Evolutionary conservation across 37 sponge, comb jelly and placozoan genomes (phyloP), one percentile per base, ranked within the genome.

Genomic region (Petrosia ficiformis): DNA sequence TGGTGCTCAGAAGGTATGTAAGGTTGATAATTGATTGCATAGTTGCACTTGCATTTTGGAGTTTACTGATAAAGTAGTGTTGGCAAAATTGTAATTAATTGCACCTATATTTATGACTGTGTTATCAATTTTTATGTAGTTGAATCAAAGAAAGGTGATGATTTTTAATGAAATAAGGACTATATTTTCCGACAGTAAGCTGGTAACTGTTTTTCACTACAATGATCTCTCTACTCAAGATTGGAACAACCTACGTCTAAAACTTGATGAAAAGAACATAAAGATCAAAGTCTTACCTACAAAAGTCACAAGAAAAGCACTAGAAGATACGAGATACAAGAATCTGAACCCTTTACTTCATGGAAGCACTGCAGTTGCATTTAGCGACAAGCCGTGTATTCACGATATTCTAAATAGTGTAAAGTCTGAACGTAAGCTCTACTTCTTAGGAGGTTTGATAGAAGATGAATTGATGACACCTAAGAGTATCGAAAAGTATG

Each of bases 181-280:
- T 10, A 68, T 73, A 6, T 77, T 87, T 32, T 28, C 66, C 31
- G 41, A 36, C 59, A 77, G 56, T 41, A 19, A 42, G 22, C 2
- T 77, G 57, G 78, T 82, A 26, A 74, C 68, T 34, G 70, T 87
- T 2, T 73, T 35, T 28, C 88, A 87, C 73, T 82, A 82, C 39
- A 78, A 77, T 59, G 82, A 77, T 56, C 36, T 87, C 72, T 80
- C 65, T 22, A 65, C 59, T 16, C 59, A 40, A 4, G 83, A 82
- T 33, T 87, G 88, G 88, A 71, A 82, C 22, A 48, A 38, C 6
- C 30, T 87, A 16, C 78, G 83, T 3, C 11, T 48, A 21, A 71
- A 78, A 31, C 68, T 87, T 21, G 57, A 36, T 6, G 37, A 73
- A 68, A 57, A 73, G 31, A 52, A 73, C 5, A 39, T 78, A 26